Base-by-base conservation (phyloP, 2,888 invertebrate species). In the Iselma pallidipennis region DNA sequence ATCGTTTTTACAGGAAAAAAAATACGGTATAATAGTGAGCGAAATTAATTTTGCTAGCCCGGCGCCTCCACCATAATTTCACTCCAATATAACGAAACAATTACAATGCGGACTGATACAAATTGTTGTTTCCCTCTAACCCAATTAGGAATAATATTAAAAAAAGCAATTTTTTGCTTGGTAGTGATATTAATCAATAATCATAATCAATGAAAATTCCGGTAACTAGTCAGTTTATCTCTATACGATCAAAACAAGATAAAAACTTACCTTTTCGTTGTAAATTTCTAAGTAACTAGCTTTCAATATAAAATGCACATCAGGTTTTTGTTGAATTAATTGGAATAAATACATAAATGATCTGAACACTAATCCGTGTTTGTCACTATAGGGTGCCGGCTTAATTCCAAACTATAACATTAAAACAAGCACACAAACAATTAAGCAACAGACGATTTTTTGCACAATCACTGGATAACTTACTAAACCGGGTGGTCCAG, bases 241-340 rank as follows among this genome's bases (percentile, higher is more conserved):
- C n/a, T n/a, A n/a, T n/a, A n/a, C n/a, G n/a, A n/a, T n/a, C n/a
- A n/a, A n/a, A n/a, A n/a, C n/a, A n/a, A n/a, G n/a, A n/a, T 21
- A 21, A 59, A 51, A 53, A 72, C 80, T 80, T 80, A 95, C 96
- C 89, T 97, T 96, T 84, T 97, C 97, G 80, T 97, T 97, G 82
- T 97, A 97, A 69, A 97, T 96, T 85, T 97, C 97, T 74, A 96
- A 84, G 82, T 95, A 97, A 62, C 96, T 96, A 5, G 96, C 96
- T 78, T 93, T 93, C 55, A 97, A 84, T 58, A 95, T 87, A 79
- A 92, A 95, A 79, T 93, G 89, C 66, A 89, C 87, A 64, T 91
- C 91, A 9, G 91, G 88, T 63, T 89, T 85, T 73, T 91, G 89
- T 74, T 90, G 89, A 66, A 97, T 88, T 73, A 91, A 85, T 74